phyloP scores from a whole-genome alignment of 2,113 vertebrate genomes.

The Brachyistius frenatus region DNA sequence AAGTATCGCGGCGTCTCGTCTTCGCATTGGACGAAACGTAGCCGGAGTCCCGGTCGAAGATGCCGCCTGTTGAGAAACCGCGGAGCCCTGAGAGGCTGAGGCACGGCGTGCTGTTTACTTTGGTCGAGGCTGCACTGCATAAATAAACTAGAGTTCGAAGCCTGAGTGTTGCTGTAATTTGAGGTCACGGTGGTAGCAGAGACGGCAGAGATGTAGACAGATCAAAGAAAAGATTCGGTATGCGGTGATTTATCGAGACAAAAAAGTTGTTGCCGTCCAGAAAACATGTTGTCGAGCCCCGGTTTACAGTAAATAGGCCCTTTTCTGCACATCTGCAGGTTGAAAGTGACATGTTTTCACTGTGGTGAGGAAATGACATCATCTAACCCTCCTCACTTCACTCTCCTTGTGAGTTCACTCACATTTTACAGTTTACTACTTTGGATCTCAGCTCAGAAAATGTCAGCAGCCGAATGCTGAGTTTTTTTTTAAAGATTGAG shows the following conservation, averaged over 20 bases:
- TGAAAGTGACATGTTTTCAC: constrained; percentile 53
- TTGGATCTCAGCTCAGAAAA: constrained; percentile 2
- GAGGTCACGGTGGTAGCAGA: constrained; percentile 30
- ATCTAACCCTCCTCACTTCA: constrained; percentile 25
- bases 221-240: constrained; percentile 3
- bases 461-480: not conserved
- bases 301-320: constrained; percentile 36
- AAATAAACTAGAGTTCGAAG: constrained; percentile 40
- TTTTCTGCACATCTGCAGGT: constrained; percentile 23
- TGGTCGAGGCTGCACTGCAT: constrained; percentile 7
- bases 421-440: constrained; percentile 38
- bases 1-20: constrained; percentile 40
- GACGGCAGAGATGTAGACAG: constrained; percentile 1
- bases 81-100: constrained; percentile 4
- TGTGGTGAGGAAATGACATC: constrained; percentile 52
- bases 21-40: constrained; percentile 6
- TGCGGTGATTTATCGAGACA: not conserved
- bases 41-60: not conserved
- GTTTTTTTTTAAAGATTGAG: not conserved
- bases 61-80: not conserved
- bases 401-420: constrained; percentile 48
- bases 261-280: not conserved
- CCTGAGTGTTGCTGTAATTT: constrained; percentile 27
- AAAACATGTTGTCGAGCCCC: not conserved
- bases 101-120: constrained; percentile 19